Percentiles rank a stretch among this genome's conserved stretches.
Conservation (phyloP, 2,113 vertebrate species). For the Pseudorhombus dupliciocellatus region DNA sequence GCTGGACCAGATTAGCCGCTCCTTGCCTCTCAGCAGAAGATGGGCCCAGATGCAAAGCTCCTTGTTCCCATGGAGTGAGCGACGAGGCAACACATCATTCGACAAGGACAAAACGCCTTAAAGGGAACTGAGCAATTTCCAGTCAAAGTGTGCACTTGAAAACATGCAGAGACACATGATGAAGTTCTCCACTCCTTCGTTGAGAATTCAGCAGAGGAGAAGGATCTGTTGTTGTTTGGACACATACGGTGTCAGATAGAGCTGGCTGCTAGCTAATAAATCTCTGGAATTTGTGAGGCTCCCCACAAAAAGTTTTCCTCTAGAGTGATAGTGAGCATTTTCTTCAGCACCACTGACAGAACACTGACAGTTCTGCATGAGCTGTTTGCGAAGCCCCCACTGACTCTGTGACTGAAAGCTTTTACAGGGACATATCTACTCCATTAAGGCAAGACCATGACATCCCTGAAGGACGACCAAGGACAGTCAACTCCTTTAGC, state of each 20-base stretch:
- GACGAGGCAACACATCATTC: constrained; percentile 47
- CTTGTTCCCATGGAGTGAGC: constrained; percentile 44
- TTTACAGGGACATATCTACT: constrained; percentile 71
- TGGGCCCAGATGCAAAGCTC: constrained; percentile 51
- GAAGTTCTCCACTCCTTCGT: constrained; percentile 10
- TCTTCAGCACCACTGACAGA: constrained; percentile 40
- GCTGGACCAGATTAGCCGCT: constrained; percentile 63
- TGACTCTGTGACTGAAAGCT: constrained; percentile 71
- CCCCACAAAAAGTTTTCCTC: constrained; percentile 36
- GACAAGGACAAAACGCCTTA: constrained; percentile 46
- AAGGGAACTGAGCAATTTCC: constrained; percentile 49
- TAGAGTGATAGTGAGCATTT: constrained; percentile 48
- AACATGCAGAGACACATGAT: constrained; percentile 28
- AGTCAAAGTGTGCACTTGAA: constrained; percentile 9
- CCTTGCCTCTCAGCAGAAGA: constrained; percentile 51
- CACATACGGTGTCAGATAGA: constrained; percentile 26
- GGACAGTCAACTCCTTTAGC: constrained; percentile 46
- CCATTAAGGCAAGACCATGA: constrained; percentile 72
- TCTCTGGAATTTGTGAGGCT: constrained; percentile 33
- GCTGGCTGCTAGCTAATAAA: constrained; percentile 31
- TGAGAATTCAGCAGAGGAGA: constrained; percentile 16
- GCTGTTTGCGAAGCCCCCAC: constrained; percentile 59
- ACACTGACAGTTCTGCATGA: constrained; percentile 59
- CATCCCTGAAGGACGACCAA: constrained; percentile 68
- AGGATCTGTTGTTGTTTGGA: constrained; percentile 18